Evolutionary conservation across 2,888 invertebrate genomes (phyloP).

Genomic region (Harmothoe impar): DNA sequence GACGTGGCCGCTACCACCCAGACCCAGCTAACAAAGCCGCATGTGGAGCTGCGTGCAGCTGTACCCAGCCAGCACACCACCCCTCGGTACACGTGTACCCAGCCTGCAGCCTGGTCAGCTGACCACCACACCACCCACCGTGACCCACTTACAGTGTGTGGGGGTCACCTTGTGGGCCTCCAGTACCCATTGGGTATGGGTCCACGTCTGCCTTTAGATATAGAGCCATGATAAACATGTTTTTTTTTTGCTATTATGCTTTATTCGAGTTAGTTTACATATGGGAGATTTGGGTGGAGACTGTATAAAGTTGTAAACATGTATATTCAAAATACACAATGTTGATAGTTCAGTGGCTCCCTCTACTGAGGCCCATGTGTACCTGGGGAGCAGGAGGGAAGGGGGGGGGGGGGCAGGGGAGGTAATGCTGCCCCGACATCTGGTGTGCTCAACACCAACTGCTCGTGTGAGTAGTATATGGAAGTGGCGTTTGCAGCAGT

Average conservation of each 20-base stretch:
- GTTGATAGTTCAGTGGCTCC: background rate
- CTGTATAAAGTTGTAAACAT: background rate
- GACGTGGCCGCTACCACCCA: background rate
- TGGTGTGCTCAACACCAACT: background rate
- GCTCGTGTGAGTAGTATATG: background rate
- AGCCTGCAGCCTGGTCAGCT: background rate
- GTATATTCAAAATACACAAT: background rate
- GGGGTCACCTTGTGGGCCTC: background rate
- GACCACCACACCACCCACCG: background rate
- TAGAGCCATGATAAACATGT: background rate
- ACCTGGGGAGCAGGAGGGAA: too few species aligned
- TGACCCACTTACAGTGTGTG: background rate
- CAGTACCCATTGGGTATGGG: background rate
- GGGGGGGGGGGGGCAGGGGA: too few species aligned
- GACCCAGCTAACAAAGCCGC: conserved; percentile 14
- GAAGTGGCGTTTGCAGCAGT: background rate
- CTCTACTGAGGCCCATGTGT: background rate
- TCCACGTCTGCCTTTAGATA: background rate
- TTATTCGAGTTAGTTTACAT: too few species aligned
- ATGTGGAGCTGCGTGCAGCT: background rate
- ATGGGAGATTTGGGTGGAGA: background rate
- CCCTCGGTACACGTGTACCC: background rate
- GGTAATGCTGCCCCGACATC: background rate
- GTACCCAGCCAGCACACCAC: background rate
- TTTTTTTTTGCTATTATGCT: too few species aligned